Evolutionary conservation across 2,797 vertebrate genomes (phyloP).

Genomic region (Microctenopoma stevenorrisi): DNA sequence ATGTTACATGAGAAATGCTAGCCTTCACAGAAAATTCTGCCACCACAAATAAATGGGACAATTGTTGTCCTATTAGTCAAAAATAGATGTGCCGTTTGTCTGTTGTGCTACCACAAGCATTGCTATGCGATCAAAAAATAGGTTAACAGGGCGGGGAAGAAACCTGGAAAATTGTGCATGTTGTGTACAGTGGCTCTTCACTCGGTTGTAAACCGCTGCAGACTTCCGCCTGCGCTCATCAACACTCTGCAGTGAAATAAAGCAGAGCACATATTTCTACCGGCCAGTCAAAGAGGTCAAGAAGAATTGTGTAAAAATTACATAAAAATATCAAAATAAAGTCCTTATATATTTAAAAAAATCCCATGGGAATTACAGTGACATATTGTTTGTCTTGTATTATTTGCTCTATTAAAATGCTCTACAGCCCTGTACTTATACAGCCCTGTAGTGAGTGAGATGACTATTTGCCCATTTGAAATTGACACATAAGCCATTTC

Average conservation of each 20-base stretch:
- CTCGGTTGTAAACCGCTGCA: slow-evolving; percentile 67
- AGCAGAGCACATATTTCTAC: slow-evolving; percentile 40
- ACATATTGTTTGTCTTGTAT: no score
- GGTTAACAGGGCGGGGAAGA: slow-evolving; percentile 91
- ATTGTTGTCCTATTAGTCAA: slow-evolving; percentile 80
- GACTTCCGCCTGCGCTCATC: slow-evolving; percentile 62
- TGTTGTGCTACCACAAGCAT: slow-evolving; percentile 74
- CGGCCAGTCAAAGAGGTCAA: slow-evolving; percentile 56
- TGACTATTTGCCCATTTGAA: not conserved
- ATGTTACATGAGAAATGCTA: slow-evolving; percentile 69
- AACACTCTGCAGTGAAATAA: slow-evolving; percentile 34
- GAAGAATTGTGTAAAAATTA: slow-evolving; percentile 18
- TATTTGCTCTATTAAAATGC: no score
- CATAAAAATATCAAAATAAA: not conserved
- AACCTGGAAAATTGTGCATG: slow-evolving; percentile 83
- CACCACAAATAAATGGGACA: slow-evolving; percentile 75
- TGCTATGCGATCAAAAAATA: slow-evolving; percentile 86
- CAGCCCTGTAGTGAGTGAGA: not conserved
- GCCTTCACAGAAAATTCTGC: slow-evolving; percentile 76
- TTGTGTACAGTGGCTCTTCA: slow-evolving; percentile 49
- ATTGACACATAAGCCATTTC: not conserved
- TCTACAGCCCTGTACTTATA: not conserved
- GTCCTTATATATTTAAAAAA: not conserved
- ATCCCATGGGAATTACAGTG: not conserved
- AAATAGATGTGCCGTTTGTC: slow-evolving; percentile 77